Conservation (phyloP, 2,888 invertebrate genomes). For the Heteromyza rotundicornis region DNA sequence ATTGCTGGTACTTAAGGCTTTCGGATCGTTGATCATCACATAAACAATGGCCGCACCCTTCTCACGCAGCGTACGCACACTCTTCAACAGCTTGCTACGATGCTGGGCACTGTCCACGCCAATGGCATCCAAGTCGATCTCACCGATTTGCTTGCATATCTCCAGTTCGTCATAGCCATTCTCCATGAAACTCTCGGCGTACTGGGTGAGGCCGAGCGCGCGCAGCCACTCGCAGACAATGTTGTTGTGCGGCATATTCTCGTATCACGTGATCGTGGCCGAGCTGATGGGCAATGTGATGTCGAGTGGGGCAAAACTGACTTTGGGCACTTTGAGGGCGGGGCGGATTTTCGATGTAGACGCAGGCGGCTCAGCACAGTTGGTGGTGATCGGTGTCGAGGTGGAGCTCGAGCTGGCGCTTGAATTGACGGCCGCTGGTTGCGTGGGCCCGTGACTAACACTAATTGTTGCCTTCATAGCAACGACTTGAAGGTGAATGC, state of each 20-base stretch:
- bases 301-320: slow-evolving; percentile 56
- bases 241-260: slow-evolving; percentile 65
- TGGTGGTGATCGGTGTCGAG: slow-evolving; percentile 18
- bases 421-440: slow-evolving; percentile 26
- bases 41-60: slow-evolving; percentile 94
- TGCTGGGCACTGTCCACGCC: slow-evolving; percentile 86
- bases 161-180: slow-evolving; percentile 96
- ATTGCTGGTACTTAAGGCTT: slow-evolving; percentile 65
- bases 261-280: slow-evolving; percentile 49
- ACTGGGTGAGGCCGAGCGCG: slow-evolving; percentile 86
- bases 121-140: slow-evolving; percentile 93
- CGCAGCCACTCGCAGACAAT: slow-evolving; percentile 94
- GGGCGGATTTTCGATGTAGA: slow-evolving; percentile 32
- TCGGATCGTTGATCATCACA: slow-evolving; percentile 85
- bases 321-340: slow-evolving; percentile 47
- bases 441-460: slow-evolving; percentile 32
- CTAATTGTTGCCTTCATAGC: slow-evolving; percentile 58
- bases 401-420: slow-evolving; percentile 31
- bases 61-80: slow-evolving; percentile 83
- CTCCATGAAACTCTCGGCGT: slow-evolving; percentile 92
- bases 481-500: slow-evolving; percentile 25
- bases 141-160: slow-evolving; percentile 95
- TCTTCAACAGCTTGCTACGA: slow-evolving; percentile 80
- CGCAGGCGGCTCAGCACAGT: slow-evolving; percentile 16
- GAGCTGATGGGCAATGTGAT: slow-evolving; percentile 40